Conservation (phyloP, 2,888 invertebrate genomes). For the Megastigmus dorsalis region DNA sequence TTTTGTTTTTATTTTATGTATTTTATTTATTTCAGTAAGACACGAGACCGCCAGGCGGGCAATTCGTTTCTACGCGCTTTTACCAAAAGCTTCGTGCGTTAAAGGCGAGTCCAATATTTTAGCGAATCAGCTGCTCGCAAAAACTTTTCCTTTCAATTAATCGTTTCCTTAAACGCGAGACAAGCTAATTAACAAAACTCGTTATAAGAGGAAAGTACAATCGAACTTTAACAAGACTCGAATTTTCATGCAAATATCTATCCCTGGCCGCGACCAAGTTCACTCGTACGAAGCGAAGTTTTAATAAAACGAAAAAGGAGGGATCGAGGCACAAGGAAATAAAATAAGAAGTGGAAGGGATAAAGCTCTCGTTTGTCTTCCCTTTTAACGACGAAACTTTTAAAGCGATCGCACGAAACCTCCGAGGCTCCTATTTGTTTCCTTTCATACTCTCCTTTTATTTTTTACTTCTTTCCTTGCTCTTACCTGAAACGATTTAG, state of each 20-base stretch:
- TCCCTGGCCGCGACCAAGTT: no score
- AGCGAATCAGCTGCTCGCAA: no score
- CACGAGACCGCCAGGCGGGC: constrained; percentile 43
- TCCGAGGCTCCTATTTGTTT: constrained; percentile 2
- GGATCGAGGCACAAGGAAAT: neutral
- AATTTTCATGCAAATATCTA: constrained; percentile 2
- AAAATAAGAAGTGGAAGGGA: neutral
- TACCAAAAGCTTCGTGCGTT: no score
- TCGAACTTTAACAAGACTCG: neutral
- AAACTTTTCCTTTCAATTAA: neutral
- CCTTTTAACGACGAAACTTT: constrained; percentile 15
- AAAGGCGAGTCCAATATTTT: no score
- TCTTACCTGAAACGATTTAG: constrained; percentile 16
- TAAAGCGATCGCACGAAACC: constrained; percentile 7
- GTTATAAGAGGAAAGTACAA: neutral
- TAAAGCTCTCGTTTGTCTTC: neutral
- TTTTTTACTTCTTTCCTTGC: neutral
- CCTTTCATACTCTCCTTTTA: neutral
- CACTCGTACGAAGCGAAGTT: neutral
- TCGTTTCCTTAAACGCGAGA: no score
- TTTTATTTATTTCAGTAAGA: constrained; percentile 39
- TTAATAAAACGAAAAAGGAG: neutral
- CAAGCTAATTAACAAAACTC: neutral
- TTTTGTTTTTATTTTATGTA: constrained; percentile 12
- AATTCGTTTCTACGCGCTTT: constrained; percentile 8